Conservation (phyloP, 2,113 vertebrate genomes). For the Neolamprologus falcicula region DNA sequence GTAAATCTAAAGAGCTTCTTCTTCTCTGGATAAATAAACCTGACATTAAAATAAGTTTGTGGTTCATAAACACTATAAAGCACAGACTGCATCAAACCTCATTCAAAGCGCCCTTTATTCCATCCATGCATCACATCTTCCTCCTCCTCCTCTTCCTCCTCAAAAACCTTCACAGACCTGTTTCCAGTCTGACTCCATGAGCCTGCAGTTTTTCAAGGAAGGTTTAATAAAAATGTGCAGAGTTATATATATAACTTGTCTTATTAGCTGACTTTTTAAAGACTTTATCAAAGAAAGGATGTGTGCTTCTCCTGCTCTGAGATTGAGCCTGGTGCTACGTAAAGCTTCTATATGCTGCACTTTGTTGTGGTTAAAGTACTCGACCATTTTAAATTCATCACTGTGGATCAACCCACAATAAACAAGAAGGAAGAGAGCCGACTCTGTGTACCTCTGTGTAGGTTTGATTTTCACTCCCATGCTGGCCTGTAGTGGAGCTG, state of each 20-base stretch:
- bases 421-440: background rate
- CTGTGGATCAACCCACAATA: background rate
- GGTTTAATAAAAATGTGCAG: background rate
- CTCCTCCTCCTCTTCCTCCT: fast-evolving
- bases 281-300: background rate
- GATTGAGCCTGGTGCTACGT: fast-evolving
- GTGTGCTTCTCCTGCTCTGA: background rate
- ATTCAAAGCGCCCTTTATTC: fast-evolving
- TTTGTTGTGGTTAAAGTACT: background rate
- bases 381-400: fast-evolving
- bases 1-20: background rate
- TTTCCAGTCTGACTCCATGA: background rate
- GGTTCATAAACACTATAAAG: background rate
- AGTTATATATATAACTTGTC: background rate
- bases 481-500: background rate
- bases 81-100: background rate
- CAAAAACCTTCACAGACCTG: background rate
- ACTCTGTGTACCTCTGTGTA: fast-evolving
- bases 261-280: background rate
- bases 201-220: fast-evolving
- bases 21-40: background rate
- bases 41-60: background rate
- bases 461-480: background rate
- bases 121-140: background rate
- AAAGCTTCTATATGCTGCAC: background rate